Evolutionary conservation across 2,113 vertebrate species (phyloP).

Genomic region (Callorhinus ursinus): DNA sequence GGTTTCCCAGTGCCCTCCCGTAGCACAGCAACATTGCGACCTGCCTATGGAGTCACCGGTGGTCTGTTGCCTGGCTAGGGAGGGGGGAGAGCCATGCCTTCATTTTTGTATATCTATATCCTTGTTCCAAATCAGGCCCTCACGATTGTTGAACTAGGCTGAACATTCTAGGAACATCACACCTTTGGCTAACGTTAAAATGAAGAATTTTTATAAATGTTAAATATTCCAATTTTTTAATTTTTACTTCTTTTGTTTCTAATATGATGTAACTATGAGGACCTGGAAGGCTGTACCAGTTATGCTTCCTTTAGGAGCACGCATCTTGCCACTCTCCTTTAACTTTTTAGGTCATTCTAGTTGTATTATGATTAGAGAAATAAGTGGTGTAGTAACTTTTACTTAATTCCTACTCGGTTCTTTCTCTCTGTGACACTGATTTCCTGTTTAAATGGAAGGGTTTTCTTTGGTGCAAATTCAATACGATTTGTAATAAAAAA

Average conservation of each 20-base stretch:
- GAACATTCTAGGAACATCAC: not conserved
- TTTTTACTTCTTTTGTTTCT: not conserved
- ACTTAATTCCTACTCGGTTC: not conserved
- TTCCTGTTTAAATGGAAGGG: not conserved
- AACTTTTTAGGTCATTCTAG: not conserved
- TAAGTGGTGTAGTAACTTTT: not conserved
- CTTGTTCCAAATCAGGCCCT: not conserved
- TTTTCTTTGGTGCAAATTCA: conserved; percentile 4
- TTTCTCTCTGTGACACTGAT: not conserved
- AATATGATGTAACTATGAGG: not conserved
- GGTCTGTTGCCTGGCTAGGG: not conserved
- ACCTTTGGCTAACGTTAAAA: not conserved
- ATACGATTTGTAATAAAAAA: conserved; percentile 2
- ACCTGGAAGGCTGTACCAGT: not conserved
- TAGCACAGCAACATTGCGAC: not conserved
- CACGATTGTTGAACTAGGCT: not conserved
- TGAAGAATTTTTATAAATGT: not conserved
- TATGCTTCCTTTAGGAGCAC: not conserved
- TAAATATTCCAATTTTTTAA: not conserved
- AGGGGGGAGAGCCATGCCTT: not conserved
- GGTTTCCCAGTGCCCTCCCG: too few relatives aligned
- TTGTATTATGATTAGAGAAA: not conserved
- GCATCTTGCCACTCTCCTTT: not conserved
- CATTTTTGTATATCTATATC: not conserved
- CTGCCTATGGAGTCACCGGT: not conserved